phyloP scores from a whole-genome alignment of 2,797 vertebrate species.

The Platyrinchus mystaceus region DNA sequence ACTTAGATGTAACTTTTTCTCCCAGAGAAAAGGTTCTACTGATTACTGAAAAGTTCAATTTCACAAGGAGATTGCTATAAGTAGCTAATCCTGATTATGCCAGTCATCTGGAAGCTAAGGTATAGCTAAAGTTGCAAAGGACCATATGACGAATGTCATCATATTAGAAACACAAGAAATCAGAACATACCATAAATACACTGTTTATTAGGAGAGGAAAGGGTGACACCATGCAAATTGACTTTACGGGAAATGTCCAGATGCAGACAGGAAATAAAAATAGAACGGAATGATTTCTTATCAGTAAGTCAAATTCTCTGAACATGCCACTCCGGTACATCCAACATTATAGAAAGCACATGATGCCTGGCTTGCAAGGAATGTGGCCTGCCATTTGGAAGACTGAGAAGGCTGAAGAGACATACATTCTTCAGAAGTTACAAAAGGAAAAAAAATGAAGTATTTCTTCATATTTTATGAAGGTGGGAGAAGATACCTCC shows the following conservation, averaged over 20 bases:
- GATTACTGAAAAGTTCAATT: not conserved
- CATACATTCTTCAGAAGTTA: not conserved
- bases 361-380: conserved; percentile 14
- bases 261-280: conserved; percentile 37
- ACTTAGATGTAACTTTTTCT: not conserved
- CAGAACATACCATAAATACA: not conserved
- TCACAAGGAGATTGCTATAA: not conserved
- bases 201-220: not conserved
- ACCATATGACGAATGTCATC: not conserved
- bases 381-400: not conserved
- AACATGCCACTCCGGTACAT: not conserved
- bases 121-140: not conserved
- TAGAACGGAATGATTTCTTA: conserved; percentile 60
- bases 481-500: not conserved
- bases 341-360: conserved; percentile 17
- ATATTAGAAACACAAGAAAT: not conserved
- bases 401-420: not conserved
- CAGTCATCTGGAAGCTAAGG: not conserved
- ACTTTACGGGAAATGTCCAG: not conserved
- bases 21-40: not conserved
- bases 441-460: not conserved
- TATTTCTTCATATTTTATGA: not conserved
- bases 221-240: not conserved
- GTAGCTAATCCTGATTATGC: not conserved
- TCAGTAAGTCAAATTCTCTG: conserved; percentile 4